Evolutionary conservation across 53 echinoderm and acorn worm genomes (phyloP), one percentile per base, ranked within the genome.

Genomic region (Astropecten irregularis): DNA sequence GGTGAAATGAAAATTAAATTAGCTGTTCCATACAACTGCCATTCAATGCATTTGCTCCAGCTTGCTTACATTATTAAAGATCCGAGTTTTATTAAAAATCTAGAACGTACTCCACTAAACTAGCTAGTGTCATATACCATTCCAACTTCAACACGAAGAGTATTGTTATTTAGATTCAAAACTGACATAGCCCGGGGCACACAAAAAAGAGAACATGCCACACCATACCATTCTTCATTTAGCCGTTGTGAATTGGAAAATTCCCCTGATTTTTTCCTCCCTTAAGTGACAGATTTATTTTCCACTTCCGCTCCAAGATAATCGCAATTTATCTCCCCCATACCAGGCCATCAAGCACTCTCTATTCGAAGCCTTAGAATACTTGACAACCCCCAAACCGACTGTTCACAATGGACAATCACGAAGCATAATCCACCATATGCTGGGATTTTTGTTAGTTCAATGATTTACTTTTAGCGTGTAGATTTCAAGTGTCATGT

Each of bases 381-480:
- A 1, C 76, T 76, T 18, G 15, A 76, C 38, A 40, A 27, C 28
- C 55, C 39, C 40, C n/a, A n/a, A n/a, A n/a, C n/a, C n/a, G n/a
- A n/a, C n/a, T n/a, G 6, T 42, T 15, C 18, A 28, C 31, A 68
- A 10, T 18, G 42, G 21, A 27, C 25, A 38, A 68, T 62, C 77
- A 32, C 32, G 42, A 44, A 46, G 25, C 29, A 27, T 76, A 57
- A 60, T 40, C 60, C 61, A 27, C 61, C 60, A 79, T 79, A 62
- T 79, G 79, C 33, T 22, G 2, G 18, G 30, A 30, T 31, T 29
- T 51, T 27, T 39, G n/a, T 26, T 8, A 31, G 46, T 79, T 79
- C 62, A 79, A 79, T 79, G 48, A 79, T 79, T 79, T 79, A 79
- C 79, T 32, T 10, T 31, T 55, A 23, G 9, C 77, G 32, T 76